These are phyloP conservation scores for Heliconius melpomene DNA, from an alignment of 1,140 invertebrate genomes.

Conservation along the genomic window DNA sequence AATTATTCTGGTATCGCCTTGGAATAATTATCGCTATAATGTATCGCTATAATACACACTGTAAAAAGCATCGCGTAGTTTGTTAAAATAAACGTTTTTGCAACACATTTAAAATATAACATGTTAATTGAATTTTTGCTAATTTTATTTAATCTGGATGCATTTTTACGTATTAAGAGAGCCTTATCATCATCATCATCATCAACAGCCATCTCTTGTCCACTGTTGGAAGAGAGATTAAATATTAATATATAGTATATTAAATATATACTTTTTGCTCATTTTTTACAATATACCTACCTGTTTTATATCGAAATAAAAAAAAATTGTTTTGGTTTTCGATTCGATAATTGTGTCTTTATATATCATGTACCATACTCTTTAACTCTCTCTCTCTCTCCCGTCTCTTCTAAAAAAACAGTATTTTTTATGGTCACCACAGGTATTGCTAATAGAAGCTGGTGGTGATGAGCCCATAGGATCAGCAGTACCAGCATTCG, in stretches of 20 bases:
- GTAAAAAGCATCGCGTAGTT: too few species aligned
- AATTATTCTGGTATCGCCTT: not conserved
- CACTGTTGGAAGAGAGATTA: not conserved
- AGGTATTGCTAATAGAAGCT: conserved; percentile 84
- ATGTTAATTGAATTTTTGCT: not conserved
- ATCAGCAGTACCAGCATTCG: conserved; percentile 81
- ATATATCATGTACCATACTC: too few species aligned
- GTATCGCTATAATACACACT: too few species aligned
- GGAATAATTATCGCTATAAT: not conserved
- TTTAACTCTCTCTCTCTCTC: too few species aligned
- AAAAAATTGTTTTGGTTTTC: not conserved
- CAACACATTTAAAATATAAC: not conserved
- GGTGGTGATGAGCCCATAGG: conserved; percentile 82
- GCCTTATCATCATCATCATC: not conserved
- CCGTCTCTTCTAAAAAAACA: too few species aligned
- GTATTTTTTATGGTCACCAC: not conserved
- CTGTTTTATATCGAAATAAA: too few species aligned
- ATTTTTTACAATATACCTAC: too few species aligned
- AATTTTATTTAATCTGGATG: not conserved
- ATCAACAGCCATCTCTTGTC: too few species aligned
- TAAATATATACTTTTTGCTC: too few species aligned
- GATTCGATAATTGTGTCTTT: too few species aligned
- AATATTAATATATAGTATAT: too few species aligned
- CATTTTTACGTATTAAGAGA: not conserved
- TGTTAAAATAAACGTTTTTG: not conserved